A percentile compares a stretch with the other conserved stretches of the same genome.
Evolutionary conservation across 64 coral and sea anemone species (phyloP).

Genomic region (Montipora efflorescens): DNA sequence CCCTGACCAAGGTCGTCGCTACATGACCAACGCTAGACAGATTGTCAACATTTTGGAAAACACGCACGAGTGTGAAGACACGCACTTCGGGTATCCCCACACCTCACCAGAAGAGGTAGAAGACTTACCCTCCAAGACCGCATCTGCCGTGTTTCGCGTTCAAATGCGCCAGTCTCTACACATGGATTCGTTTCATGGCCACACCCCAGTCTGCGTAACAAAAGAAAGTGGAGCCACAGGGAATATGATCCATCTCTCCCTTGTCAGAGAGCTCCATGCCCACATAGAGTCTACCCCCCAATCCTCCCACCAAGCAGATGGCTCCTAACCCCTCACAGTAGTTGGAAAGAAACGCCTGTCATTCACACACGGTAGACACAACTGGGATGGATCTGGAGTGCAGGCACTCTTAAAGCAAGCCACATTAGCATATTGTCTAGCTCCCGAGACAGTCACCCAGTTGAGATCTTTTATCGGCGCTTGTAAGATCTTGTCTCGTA

Average conservation of each 20-base stretch:
- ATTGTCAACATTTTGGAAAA: conserved; percentile 44
- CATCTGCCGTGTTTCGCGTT: neutral
- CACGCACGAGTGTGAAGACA: neutral
- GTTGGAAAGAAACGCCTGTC: neutral
- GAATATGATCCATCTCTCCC: conserved; percentile 39
- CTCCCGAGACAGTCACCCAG: too few species aligned
- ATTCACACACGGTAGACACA: conserved; percentile 9
- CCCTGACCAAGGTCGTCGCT: conserved; percentile 6
- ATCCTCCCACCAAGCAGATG: conserved; percentile 52
- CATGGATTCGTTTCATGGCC: conserved; percentile 43
- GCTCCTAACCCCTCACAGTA: conserved; percentile 19
- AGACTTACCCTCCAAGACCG: neutral
- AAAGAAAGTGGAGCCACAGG: conserved; percentile 61
- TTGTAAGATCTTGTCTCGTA: too few species aligned
- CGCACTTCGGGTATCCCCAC: too few species aligned
- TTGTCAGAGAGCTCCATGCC: neutral
- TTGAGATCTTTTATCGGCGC: too few species aligned
- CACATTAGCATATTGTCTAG: neutral
- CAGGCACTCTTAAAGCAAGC: conserved; percentile 11
- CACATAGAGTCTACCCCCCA: conserved; percentile 42
- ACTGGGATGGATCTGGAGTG: conserved; percentile 30
- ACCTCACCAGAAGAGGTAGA: too few species aligned
- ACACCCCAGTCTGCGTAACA: conserved; percentile 28
- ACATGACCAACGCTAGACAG: conserved; percentile 60
- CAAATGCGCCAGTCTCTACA: conserved; percentile 58